Base-by-base conservation (phyloP, 2,888 invertebrate species). In the Phymatocera aterrima region DNA sequence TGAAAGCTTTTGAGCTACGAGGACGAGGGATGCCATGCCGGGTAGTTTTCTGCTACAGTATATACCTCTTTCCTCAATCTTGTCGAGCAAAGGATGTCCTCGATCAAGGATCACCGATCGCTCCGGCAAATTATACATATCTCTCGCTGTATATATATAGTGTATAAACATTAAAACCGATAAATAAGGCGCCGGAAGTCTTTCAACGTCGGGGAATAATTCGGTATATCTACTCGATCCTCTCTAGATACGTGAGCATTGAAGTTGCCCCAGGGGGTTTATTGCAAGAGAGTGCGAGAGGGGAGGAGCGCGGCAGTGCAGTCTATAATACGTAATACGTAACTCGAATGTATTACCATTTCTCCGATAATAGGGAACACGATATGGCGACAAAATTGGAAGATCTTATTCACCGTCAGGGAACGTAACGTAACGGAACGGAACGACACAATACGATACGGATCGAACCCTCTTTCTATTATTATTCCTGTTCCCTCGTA, bases 341-440 rank as follows among this genome's bases (percentile, higher is more conserved):
- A 72, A 72, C 31, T 51, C n/a, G n/a, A n/a, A n/a, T 54, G 51
- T 51, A 72, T 51, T 34, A 51, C 72, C 72, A 72, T 72, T 72
- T 31, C 51, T 51, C 34, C 34, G 68, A 72, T 72, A 72, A 72
- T 72, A 72, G 51, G 72, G 34, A 51, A 51, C 34, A 34, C 72
- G 51, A 51, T 48, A 34, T 15, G 34, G 43, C 51, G 48, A 72
- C 51, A 51, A 72, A 72, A 72, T 72, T 72, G 72, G 72, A 72
- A 72, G 72, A 72, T 31, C 72, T 31, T 57, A 0, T 24, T 18
- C 18, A 18, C 37, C 37, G 64, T 37, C 8, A 10, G n/a, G 37
- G 18, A 37, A 21, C 4, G 51, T 40, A 40, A 51, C 4, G n/a
- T 0, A 51, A 51, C 54, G 43, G 43, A 54, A n/a, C 12, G 15